phyloP scores from a whole-genome alignment of 2,888 invertebrate genomes.

The Eumerus sabulonum region DNA sequence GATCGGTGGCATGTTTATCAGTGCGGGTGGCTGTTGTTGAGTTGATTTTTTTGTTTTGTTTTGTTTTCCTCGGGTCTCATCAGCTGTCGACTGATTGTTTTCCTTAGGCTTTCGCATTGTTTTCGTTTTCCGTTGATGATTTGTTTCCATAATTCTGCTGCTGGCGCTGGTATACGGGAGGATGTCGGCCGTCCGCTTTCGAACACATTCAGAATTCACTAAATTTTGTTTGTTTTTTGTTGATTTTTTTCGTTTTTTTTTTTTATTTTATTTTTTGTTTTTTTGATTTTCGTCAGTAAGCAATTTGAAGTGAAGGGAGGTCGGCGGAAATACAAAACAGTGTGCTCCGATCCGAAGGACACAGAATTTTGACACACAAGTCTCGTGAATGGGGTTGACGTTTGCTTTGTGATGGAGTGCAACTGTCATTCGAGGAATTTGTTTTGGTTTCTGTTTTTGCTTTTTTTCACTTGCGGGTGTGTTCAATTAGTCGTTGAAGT shows the following conservation, averaged over 20 bases:
- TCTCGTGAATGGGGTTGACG: too few relatives aligned
- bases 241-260: too few relatives aligned
- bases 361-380: slow-evolving; percentile 1
- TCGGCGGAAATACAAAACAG: not conserved
- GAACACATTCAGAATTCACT: too few relatives aligned
- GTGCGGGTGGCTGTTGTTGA: not conserved
- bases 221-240: too few relatives aligned
- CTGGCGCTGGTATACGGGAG: not conserved
- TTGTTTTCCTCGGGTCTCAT: slow-evolving; percentile 13
- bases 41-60: slow-evolving; percentile 42
- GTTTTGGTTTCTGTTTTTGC: too few relatives aligned
- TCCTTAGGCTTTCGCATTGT: slow-evolving; percentile 28
- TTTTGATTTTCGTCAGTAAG: too few relatives aligned
- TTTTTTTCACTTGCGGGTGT: too few relatives aligned
- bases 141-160: slow-evolving; percentile 23
- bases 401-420: too few relatives aligned
- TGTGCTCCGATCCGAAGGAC: not conserved
- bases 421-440: too few relatives aligned
- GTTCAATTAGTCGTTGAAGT: too few relatives aligned
- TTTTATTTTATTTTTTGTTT: too few relatives aligned
- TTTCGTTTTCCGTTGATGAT: slow-evolving; percentile 24
- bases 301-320: not conserved
- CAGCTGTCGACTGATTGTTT: slow-evolving; percentile 24
- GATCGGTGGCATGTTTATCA: not conserved
- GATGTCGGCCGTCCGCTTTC: too few relatives aligned